A percentile compares a stretch with the other conserved stretches of the same genome.
Conservation (phyloP, 2,797 vertebrate genomes). For the Diplodus sargus region DNA sequence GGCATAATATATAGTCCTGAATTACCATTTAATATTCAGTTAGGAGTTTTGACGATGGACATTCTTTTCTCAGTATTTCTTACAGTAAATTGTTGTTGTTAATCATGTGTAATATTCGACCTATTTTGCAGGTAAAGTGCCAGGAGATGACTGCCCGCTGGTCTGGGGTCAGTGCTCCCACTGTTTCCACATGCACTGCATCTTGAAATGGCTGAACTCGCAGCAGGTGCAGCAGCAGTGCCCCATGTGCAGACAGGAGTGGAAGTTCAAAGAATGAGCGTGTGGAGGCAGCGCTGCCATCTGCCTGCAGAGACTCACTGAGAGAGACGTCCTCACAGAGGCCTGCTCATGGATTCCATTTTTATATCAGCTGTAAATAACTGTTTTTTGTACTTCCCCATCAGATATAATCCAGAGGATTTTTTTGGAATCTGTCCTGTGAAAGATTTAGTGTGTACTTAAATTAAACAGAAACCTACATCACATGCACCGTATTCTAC, state of each 20-base stretch:
- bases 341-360: neutral
- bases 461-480: slow-evolving; percentile 11
- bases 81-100: neutral
- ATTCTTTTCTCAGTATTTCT: neutral
- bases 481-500: neutral
- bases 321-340: neutral
- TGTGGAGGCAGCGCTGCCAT: neutral
- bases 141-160: slow-evolving; percentile 96
- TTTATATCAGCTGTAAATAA: slow-evolving; percentile 56
- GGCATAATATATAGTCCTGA: neutral
- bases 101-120: neutral
- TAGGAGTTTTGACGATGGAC: neutral
- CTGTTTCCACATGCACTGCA: slow-evolving; percentile 99
- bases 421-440: neutral
- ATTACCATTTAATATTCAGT: neutral
- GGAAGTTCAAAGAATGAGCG: slow-evolving; percentile 96
- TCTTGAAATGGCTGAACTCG: slow-evolving; percentile 98
- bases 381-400: slow-evolving; percentile 46
- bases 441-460: slow-evolving; percentile 22
- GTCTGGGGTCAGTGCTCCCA: slow-evolving; percentile 99
- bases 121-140: slow-evolving; percentile 91
- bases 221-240: slow-evolving; percentile 99
- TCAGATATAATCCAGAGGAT: slow-evolving; percentile 1
- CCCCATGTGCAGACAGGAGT: slow-evolving; percentile 98
- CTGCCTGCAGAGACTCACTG: slow-evolving; percentile 8